Evolutionary conservation across 2,113 vertebrate genomes (phyloP).

Genomic region (Mohoua ochrocephala): DNA sequence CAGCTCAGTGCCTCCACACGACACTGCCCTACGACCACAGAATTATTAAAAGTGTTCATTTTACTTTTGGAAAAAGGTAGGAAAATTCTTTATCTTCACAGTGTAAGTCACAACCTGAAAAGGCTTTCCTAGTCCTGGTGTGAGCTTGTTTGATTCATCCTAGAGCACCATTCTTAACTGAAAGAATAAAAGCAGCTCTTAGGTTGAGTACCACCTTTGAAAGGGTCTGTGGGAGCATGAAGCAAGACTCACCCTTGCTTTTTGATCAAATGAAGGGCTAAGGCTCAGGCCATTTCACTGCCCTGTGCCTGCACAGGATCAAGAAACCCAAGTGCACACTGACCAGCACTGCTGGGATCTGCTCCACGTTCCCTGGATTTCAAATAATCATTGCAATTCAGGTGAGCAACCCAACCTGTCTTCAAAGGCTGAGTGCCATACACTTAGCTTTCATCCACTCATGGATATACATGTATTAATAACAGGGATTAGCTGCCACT

Average conservation of each 20-base stretch:
- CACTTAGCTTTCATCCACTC: background rate
- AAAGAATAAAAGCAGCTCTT: background rate
- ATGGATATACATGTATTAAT: background rate
- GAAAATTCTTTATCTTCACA: background rate
- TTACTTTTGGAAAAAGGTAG: background rate
- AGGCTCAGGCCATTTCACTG: background rate
- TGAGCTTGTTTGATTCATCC: background rate
- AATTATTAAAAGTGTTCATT: background rate
- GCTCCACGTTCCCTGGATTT: background rate
- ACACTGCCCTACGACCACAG: background rate
- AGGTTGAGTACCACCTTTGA: background rate
- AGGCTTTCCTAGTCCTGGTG: background rate
- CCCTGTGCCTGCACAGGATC: background rate
- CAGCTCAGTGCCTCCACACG: background rate
- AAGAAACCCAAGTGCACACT: background rate
- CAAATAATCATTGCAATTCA: background rate
- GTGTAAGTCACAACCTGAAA: background rate
- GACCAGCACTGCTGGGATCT: background rate
- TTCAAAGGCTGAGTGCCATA: background rate
- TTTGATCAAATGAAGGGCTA: background rate
- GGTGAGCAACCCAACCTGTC: background rate
- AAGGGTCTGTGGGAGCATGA: background rate
- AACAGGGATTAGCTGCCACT: background rate
- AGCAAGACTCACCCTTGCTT: background rate
- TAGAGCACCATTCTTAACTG: background rate